These are phyloP conservation scores for Macaria notata DNA, from an alignment of 2,888 invertebrate species.

Conservation along the genomic window DNA sequence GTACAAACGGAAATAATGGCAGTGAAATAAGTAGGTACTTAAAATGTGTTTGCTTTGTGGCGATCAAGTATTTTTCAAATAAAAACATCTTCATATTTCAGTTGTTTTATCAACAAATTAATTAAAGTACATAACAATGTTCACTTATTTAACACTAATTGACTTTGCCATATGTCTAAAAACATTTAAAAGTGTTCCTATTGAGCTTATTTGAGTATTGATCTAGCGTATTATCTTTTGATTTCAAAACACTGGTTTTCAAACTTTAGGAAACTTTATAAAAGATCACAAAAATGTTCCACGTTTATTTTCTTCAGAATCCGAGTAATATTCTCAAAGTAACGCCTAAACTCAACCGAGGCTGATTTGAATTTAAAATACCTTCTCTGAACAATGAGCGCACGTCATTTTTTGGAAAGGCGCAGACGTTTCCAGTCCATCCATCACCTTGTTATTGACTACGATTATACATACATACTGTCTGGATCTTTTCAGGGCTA, in stretches of 20 bases:
- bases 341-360: conserved; percentile 44
- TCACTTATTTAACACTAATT: too few species aligned
- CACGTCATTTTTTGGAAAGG: conserved; percentile 47
- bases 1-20: conserved; percentile 7
- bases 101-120: too few species aligned
- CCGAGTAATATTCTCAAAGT: conserved; percentile 49
- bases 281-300: conserved; percentile 1
- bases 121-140: too few species aligned
- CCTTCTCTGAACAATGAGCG: conserved; percentile 55
- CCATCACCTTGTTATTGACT: conserved; percentile 48
- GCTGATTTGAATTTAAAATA: conserved; percentile 66
- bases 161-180: too few species aligned
- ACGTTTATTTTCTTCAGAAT: conserved; percentile 12
- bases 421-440: conserved; percentile 47
- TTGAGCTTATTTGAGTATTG: too few species aligned
- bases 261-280: background rate
- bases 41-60: too few species aligned
- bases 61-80: too few species aligned
- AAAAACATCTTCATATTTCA: too few species aligned
- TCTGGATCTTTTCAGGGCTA: too few species aligned
- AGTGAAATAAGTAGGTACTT: background rate
- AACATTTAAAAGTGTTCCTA: too few species aligned
- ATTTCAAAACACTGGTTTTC: background rate
- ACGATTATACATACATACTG: too few species aligned
- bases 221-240: too few species aligned